These are phyloP conservation scores for Hyppa rectilinea DNA, from an alignment of 2,888 invertebrate genomes.

Conservation along the genomic window DNA sequence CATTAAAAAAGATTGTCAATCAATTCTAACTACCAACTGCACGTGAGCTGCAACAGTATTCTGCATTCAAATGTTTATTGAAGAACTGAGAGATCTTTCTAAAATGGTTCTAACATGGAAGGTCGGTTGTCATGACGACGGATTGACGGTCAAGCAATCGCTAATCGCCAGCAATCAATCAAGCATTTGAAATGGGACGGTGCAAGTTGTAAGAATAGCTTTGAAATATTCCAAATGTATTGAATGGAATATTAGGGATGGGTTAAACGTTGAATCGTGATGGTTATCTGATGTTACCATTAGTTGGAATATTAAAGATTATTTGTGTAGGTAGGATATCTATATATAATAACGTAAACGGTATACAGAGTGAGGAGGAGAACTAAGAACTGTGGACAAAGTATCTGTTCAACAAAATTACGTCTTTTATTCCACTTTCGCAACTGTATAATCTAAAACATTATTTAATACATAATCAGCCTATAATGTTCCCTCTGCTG, in stretches of 20 bases:
- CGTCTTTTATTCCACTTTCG: no score
- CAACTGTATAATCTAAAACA: no score
- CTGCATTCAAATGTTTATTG: conserved; percentile 61
- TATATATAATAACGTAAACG: conserved; percentile 3
- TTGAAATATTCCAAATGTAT: conserved; percentile 54
- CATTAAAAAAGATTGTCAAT: conserved; percentile 64
- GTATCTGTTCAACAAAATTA: no score
- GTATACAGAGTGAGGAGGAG: no score
- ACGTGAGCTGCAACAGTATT: conserved; percentile 74
- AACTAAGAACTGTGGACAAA: no score
- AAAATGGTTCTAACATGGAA: conserved; percentile 69
- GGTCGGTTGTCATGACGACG: conserved; percentile 73
- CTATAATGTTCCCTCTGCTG: neutral
- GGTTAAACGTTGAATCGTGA: conserved; percentile 42
- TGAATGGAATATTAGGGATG: conserved; percentile 51
- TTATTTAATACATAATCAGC: no score
- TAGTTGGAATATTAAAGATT: conserved; percentile 17
- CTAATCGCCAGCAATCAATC: conserved; percentile 83
- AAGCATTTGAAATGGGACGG: conserved; percentile 72
- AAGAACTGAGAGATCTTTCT: conserved; percentile 65
- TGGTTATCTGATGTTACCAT: conserved; percentile 35
- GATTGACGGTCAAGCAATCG: conserved; percentile 78
- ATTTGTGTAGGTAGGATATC: neutral
- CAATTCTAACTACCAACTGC: conserved; percentile 68
- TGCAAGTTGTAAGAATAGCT: conserved; percentile 59